phyloP scores from a whole-genome alignment of 1,140 invertebrate genomes.

The Ceratosolen fusciceps region DNA sequence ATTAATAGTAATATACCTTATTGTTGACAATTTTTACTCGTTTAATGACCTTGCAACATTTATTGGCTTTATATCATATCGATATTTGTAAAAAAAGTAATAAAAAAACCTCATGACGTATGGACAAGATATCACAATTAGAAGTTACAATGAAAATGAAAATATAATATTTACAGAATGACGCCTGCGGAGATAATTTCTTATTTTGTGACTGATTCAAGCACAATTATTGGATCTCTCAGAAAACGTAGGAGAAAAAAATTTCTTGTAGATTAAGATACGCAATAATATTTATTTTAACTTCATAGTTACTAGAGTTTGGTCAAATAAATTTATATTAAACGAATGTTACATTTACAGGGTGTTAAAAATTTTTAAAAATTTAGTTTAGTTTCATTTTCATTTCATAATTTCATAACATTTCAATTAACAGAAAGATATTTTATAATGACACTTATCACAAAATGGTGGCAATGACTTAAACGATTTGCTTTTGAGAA shows the following conservation, averaged over 20 bases:
- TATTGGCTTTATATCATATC: neutral
- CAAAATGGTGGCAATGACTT: too few species aligned
- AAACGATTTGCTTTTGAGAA: too few species aligned
- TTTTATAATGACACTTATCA: too few species aligned
- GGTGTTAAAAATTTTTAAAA: too few species aligned
- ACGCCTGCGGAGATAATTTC: neutral
- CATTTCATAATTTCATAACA: too few species aligned
- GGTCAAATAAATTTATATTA: too few species aligned
- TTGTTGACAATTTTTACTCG: neutral
- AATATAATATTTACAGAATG: neutral
- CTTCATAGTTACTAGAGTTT: too few species aligned
- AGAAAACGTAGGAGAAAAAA: neutral
- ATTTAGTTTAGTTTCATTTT: too few species aligned
- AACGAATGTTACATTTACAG: too few species aligned
- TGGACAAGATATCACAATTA: neutral
- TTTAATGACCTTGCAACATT: neutral
- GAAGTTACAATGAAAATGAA: constrained; percentile 1
- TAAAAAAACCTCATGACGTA: neutral
- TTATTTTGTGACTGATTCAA: neutral
- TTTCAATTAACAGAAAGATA: too few species aligned
- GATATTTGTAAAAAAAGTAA: neutral
- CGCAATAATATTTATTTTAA: too few species aligned
- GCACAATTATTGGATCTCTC: neutral
- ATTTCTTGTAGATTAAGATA: too few species aligned
- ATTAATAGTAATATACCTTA: neutral